A percentile compares a stretch with the other conserved stretches of the same genome.
Evolutionary conservation across 2,888 invertebrate genomes (phyloP).

Genomic region (Cephus rjabovi): DNA sequence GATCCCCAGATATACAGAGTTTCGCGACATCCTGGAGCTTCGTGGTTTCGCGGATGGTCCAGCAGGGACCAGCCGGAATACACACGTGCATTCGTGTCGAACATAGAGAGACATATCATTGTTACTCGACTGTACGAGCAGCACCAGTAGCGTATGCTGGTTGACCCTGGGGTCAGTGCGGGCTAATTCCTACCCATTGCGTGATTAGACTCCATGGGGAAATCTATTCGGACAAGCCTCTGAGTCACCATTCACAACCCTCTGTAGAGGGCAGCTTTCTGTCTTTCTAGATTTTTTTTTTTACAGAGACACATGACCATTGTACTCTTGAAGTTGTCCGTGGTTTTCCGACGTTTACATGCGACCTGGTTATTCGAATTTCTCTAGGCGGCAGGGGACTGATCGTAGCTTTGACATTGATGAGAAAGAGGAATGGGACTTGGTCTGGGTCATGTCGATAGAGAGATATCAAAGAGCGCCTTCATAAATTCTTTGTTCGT

Average conservation of each 20-base stretch:
- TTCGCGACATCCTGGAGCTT: not conserved
- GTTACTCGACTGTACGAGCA: constrained; percentile 31
- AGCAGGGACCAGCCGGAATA: constrained; percentile 25
- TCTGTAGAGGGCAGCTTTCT: not conserved
- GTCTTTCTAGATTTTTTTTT: not conserved
- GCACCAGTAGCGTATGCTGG: not conserved
- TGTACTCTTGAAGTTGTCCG: not conserved
- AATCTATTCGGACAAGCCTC: constrained; percentile 58
- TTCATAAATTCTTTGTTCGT: constrained; percentile 45
- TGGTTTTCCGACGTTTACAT: not conserved
- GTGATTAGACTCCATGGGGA: constrained; percentile 62
- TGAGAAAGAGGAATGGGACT: not conserved
- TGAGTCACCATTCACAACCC: constrained; percentile 21
- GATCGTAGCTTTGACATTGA: not conserved
- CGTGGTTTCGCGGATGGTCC: constrained; percentile 20
- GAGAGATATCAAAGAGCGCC: constrained; percentile 49
- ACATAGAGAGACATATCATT: constrained; percentile 45
- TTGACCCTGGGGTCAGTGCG: constrained; percentile 39
- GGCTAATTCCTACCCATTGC: constrained; percentile 55
- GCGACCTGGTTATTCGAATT: not conserved
- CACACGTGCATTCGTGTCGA: constrained; percentile 40
- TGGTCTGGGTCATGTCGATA: constrained; percentile 34
- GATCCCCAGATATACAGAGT: not conserved
- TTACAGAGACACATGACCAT: not conserved
- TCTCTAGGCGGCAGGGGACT: not conserved